Conservation (phyloP, 2,888 invertebrate species). For the Iphiclides podalirius region DNA sequence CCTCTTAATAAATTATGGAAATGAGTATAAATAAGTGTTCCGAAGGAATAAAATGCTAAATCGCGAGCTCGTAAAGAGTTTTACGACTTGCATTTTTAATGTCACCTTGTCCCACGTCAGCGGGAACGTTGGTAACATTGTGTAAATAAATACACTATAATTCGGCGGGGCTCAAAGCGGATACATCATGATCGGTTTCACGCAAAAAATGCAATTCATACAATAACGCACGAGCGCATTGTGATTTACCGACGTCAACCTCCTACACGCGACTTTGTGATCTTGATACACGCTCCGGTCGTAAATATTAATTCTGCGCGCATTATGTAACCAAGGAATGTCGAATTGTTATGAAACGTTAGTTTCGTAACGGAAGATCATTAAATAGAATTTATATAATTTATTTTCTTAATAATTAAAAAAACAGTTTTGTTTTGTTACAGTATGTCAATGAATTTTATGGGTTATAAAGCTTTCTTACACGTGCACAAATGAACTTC, state of each 20-base stretch:
- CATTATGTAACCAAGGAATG: not conserved
- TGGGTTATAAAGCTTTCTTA: too few relatives aligned
- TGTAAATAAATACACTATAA: conserved; percentile 63
- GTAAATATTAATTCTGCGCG: not conserved
- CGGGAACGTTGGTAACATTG: conserved; percentile 42
- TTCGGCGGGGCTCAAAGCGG: conserved; percentile 46
- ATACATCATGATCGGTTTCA: conserved; percentile 68
- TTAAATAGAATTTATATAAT: not conserved
- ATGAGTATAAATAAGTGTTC: not conserved
- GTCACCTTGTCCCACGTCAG: not conserved
- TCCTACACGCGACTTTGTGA: conserved; percentile 33
- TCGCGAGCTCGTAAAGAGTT: not conserved
- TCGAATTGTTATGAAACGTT: not conserved
- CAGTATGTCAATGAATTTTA: too few relatives aligned
- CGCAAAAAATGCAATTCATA: conserved; percentile 73
- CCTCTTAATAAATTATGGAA: not conserved
- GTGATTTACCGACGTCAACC: conserved; percentile 62
- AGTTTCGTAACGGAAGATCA: not conserved
- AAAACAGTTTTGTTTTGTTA: too few relatives aligned
- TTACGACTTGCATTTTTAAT: not conserved
- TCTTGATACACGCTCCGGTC: conserved; percentile 45
- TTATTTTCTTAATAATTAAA: not conserved
- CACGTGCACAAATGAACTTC: too few relatives aligned
- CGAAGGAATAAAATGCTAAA: not conserved
- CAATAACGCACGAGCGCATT: conserved; percentile 66